Evolutionary conservation across 1,140 invertebrate genomes (phyloP).

Genomic region (Marisa cornuarietis): DNA sequence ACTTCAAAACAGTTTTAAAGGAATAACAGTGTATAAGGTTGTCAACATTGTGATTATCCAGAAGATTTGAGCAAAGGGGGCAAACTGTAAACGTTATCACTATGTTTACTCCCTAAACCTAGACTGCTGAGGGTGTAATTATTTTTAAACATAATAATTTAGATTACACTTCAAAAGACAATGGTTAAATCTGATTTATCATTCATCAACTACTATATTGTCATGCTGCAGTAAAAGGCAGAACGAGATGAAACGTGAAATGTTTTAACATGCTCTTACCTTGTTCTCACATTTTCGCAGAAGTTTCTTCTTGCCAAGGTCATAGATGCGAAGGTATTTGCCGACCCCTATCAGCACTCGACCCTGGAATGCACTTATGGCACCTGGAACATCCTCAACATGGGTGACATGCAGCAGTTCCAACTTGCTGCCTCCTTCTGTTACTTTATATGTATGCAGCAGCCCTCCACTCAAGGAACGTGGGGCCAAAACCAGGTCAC

Average conservation of each 20-base stretch:
- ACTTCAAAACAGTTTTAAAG: not conserved
- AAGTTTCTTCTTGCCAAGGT: conserved; percentile 96
- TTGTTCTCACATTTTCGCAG: conserved; percentile 99
- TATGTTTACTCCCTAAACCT: too few relatives aligned
- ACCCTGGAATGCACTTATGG: conserved; percentile 79
- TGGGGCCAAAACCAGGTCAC: conserved; percentile 90
- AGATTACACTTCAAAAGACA: too few relatives aligned
- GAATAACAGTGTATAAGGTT: too few relatives aligned
- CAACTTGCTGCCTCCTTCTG: conserved; percentile 78
- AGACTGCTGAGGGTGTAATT: too few relatives aligned
- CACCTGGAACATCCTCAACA: conserved; percentile 84
- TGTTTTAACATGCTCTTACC: conserved; percentile 65
- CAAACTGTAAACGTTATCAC: too few relatives aligned
- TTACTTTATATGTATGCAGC: conserved; percentile 83
- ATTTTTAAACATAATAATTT: too few relatives aligned
- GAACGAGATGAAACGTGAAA: too few relatives aligned
- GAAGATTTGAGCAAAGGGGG: too few relatives aligned
- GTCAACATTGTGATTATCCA: too few relatives aligned
- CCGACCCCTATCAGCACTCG: conserved; percentile 92
- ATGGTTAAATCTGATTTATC: too few relatives aligned
- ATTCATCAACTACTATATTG: too few relatives aligned
- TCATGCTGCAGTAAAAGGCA: too few relatives aligned
- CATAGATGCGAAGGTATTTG: conserved; percentile 90
- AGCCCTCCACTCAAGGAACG: conserved; percentile 81
- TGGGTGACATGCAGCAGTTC: conserved; percentile 94